These are phyloP conservation scores for Cheilosia pagana DNA, from an alignment of 2,888 invertebrate genomes.

Conservation along the genomic window DNA sequence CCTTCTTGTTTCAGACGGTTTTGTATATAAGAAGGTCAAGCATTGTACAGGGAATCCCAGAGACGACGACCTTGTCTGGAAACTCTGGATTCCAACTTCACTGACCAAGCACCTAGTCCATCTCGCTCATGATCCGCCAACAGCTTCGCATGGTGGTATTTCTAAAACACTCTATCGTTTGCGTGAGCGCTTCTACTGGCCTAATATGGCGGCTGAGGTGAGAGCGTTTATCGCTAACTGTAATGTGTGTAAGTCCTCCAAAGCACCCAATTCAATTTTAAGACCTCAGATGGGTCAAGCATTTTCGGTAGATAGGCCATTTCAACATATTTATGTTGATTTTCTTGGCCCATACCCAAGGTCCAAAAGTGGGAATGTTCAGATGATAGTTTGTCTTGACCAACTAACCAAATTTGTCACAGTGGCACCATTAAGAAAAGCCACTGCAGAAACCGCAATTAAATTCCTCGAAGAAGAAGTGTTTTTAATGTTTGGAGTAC, in stretches of 20 bases:
- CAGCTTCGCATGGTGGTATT: neutral
- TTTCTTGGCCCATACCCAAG: neutral
- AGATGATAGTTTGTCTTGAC: neutral
- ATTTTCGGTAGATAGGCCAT: neutral
- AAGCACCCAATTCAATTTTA: neutral
- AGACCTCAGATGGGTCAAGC: constrained; percentile 1
- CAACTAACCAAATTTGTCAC: neutral
- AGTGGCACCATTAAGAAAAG: neutral
- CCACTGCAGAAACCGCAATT: neutral
- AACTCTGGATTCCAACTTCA: too few relatives aligned
- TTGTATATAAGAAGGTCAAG: too few relatives aligned
- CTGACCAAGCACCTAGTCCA: too few relatives aligned
- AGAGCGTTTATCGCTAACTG: neutral
- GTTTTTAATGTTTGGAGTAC: neutral
- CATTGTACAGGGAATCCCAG: too few relatives aligned
- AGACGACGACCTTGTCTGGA: too few relatives aligned
- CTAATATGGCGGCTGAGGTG: neutral
- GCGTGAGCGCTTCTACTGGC: constrained; percentile 14
- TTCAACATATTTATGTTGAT: neutral
- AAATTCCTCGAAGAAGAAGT: neutral
- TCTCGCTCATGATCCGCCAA: neutral
- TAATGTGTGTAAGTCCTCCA: neutral
- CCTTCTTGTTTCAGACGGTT: too few relatives aligned
- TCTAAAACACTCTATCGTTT: neutral
- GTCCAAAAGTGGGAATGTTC: neutral